These are phyloP conservation scores for Stegodyphus mimosarum DNA, from an alignment of 1,140 invertebrate species.

Conservation along the genomic window DNA sequence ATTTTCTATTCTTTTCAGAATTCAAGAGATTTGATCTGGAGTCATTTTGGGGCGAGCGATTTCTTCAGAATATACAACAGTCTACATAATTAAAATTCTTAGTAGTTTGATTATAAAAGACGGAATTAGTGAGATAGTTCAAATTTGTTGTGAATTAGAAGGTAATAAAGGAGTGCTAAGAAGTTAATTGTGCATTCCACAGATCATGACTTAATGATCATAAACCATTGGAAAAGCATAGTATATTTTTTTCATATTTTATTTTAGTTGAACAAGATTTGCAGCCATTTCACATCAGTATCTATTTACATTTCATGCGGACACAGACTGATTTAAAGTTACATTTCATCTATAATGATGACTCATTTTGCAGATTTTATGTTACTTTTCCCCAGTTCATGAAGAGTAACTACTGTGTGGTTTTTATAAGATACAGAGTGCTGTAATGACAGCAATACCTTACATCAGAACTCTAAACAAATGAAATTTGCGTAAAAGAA, in stretches of 20 bases:
- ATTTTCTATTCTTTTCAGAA: slow-evolving; percentile 70
- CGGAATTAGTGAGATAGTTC: slow-evolving; percentile 51
- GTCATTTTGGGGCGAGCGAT: slow-evolving; percentile 86
- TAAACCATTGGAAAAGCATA: slow-evolving; percentile 2
- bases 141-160: slow-evolving; percentile 21
- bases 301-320: neutral
- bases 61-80: slow-evolving; percentile 75
- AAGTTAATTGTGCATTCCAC: slow-evolving; percentile 32
- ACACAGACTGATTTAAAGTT: slow-evolving; percentile 6
- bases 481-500: too few relatives aligned
- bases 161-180: slow-evolving; percentile 34
- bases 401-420: too few relatives aligned
- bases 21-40: slow-evolving; percentile 89
- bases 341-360: neutral
- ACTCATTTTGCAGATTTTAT: neutral
- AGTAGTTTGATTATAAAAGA: slow-evolving; percentile 28
- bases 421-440: too few relatives aligned
- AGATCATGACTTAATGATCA: neutral
- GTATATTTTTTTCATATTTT: slow-evolving; percentile 13
- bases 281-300: neutral
- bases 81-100: slow-evolving; percentile 53
- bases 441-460: too few relatives aligned
- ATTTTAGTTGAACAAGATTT: slow-evolving; percentile 21
- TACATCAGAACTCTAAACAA: too few relatives aligned
- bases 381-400: too few relatives aligned